phyloP scores from a whole-genome alignment of 2,888 invertebrate genomes.

The Pycnomerus fuliginosus region DNA sequence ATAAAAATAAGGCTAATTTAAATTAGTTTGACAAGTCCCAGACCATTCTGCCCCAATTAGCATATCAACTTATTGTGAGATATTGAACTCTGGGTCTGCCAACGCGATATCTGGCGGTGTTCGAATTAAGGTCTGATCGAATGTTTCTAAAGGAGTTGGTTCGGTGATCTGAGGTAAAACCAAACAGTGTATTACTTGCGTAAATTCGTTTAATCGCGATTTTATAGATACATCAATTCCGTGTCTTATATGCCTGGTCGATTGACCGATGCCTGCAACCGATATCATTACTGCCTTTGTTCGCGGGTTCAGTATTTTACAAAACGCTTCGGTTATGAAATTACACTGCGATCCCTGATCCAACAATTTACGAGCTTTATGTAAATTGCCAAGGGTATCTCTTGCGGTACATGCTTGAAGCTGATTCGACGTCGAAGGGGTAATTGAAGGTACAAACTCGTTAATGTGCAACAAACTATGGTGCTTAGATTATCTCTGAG shows the following conservation, averaged over 20 bases:
- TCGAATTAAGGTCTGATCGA: neutral
- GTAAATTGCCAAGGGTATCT: neutral
- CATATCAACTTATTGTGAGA: conserved; percentile 5
- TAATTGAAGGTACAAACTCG: too few relatives aligned
- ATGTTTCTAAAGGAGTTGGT: conserved; percentile 1
- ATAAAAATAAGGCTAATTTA: conserved; percentile 6
- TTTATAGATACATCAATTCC: conserved; percentile 2
- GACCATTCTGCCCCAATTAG: conserved; percentile 6
- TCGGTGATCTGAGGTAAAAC: conserved; percentile 3
- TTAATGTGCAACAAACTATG: conserved; percentile 10
- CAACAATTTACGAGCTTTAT: conserved; percentile 6
- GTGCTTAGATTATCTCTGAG: conserved; percentile 12
- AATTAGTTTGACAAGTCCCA: conserved; percentile 6
- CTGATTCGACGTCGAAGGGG: too few relatives aligned
- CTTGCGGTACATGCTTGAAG: too few relatives aligned
- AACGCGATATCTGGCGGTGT: conserved; percentile 8
- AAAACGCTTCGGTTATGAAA: conserved; percentile 8
- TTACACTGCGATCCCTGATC: conserved; percentile 11
- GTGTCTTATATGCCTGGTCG: neutral
- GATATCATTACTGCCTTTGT: neutral
- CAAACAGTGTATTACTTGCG: conserved; percentile 5
- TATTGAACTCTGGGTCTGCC: conserved; percentile 6
- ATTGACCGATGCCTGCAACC: conserved; percentile 3
- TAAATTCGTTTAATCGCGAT: conserved; percentile 6
- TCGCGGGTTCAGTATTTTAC: conserved; percentile 2